phyloP scores from a whole-genome alignment of 30 jellyfish, hydroid and myxozoan species.

The Chrysaora quinquecirrha region DNA sequence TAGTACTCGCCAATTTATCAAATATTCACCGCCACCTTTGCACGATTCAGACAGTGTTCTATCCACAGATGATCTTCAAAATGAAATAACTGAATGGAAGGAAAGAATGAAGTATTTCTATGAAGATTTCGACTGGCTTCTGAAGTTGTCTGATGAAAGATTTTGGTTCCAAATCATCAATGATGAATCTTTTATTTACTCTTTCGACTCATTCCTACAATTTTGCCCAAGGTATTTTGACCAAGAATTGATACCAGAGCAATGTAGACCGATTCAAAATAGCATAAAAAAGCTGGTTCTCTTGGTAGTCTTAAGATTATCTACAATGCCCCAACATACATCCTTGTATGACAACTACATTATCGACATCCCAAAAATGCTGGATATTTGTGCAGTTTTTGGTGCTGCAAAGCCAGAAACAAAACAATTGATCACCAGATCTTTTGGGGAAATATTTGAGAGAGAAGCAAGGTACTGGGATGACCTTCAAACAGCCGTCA shows the following conservation, averaged over 20 bases:
- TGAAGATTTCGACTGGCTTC: conserved; percentile 86
- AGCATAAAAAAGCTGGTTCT: conserved; percentile 29
- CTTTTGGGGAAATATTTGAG: neutral
- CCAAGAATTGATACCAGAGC: conserved; percentile 22
- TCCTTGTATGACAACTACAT: conserved; percentile 43
- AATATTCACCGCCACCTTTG: conserved; percentile 62
- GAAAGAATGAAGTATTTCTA: conserved; percentile 76
- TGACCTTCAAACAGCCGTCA: conserved; percentile 71
- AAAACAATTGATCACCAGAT: neutral
- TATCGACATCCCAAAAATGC: conserved; percentile 50
- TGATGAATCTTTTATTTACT: conserved; percentile 54
- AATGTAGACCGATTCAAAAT: conserved; percentile 38
- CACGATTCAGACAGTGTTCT: conserved; percentile 18
- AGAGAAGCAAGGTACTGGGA: conserved; percentile 40
- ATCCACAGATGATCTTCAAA: conserved; percentile 41
- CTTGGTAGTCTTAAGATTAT: conserved; percentile 34
- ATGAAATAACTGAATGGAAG: conserved; percentile 71
- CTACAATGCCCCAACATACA: neutral
- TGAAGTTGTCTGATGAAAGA: conserved; percentile 45
- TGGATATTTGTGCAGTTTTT: conserved; percentile 42
- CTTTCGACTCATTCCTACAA: conserved; percentile 71
- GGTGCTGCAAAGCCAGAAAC: neutral
- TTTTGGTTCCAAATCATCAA: conserved; percentile 75
- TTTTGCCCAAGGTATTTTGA: conserved; percentile 78
- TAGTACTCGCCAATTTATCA: conserved; percentile 29